These are phyloP conservation scores for Pristiophorus japonicus DNA, from an alignment of 2,113 vertebrate species.

Conservation along the genomic window DNA sequence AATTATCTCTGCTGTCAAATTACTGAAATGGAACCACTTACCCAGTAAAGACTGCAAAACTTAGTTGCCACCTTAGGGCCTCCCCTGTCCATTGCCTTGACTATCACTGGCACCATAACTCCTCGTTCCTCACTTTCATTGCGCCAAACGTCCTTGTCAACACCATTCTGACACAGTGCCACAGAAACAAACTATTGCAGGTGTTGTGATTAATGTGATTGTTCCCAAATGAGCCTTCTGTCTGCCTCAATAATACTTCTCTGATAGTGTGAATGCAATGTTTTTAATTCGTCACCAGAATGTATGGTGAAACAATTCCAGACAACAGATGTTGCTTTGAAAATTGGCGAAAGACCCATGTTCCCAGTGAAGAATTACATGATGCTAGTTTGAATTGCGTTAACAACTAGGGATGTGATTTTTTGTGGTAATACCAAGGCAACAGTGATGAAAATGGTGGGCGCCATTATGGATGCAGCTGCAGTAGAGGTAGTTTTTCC, in stretches of 20 bases:
- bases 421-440: conserved; percentile 32
- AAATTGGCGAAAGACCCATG: conserved; percentile 33
- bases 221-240: conserved; percentile 38
- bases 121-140: conserved; percentile 13
- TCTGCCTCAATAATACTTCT: conserved; percentile 36
- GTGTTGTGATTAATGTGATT: conserved; percentile 35
- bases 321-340: conserved; percentile 37
- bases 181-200: conserved; percentile 37
- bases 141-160: conserved; percentile 20
- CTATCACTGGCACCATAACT: not conserved
- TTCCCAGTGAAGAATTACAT: conserved; percentile 36
- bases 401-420: conserved; percentile 16
- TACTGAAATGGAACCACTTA: conserved; percentile 21
- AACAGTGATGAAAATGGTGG: conserved; percentile 29
- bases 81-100: not conserved
- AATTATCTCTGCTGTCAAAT: conserved; percentile 32
- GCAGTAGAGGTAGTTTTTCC: not conserved
- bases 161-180: conserved; percentile 30
- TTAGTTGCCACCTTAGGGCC: not conserved
- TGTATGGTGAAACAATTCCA: conserved; percentile 37
- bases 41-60: not conserved
- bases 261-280: conserved; percentile 34
- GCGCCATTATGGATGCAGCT: not conserved
- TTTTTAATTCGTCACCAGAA: conserved; percentile 36
- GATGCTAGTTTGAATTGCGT: conserved; percentile 24